Conservation (phyloP, 2,113 vertebrate species). For the Centrocercus urophasianus region DNA sequence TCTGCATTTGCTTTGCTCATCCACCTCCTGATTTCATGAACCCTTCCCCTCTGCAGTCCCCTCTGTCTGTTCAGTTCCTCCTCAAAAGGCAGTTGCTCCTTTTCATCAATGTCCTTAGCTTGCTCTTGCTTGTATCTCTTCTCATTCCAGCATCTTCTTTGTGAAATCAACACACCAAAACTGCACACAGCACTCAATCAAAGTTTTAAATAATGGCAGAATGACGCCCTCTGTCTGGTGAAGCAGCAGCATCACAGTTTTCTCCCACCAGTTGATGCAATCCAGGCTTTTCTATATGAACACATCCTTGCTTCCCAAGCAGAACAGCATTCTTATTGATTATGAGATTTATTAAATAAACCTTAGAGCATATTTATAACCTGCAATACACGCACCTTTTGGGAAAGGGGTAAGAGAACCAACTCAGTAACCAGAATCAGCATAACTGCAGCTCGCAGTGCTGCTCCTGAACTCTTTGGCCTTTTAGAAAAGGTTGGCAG, state of each 20-base stretch:
- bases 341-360: not conserved
- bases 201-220: not conserved
- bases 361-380: not conserved
- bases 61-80: not conserved
- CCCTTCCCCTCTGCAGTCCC: not conserved
- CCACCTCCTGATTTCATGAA: not conserved
- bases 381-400: no score
- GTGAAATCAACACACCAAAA: accelerated
- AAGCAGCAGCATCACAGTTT: not conserved
- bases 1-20: not conserved
- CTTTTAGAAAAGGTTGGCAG: not conserved
- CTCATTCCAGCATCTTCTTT: accelerated
- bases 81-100: accelerated
- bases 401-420: not conserved
- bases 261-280: not conserved
- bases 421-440: no score
- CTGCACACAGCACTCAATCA: accelerated
- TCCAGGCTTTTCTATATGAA: not conserved
- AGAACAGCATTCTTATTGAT: not conserved
- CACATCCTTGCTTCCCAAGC: not conserved
- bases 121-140: not conserved
- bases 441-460: not conserved
- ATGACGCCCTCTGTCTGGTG: not conserved
- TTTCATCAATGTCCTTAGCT: accelerated
- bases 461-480: not conserved